Base-by-base conservation (phyloP, 2,113 vertebrate species). In the Lepus americanus region DNA sequence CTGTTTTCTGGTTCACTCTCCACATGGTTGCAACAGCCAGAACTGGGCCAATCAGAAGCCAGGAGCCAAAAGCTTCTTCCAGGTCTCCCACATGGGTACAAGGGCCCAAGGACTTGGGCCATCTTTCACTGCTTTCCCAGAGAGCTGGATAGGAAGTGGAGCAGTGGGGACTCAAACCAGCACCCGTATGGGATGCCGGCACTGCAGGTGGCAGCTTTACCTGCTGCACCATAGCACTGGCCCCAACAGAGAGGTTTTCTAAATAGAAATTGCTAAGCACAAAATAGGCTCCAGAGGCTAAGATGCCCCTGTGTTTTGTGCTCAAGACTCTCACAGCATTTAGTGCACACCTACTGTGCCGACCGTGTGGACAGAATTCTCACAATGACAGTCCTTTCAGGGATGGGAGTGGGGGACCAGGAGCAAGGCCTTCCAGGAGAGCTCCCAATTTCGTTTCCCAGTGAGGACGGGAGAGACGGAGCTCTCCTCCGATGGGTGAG, bases 191-290 rank as follows among this genome's bases (percentile, higher is more conserved):
- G 55, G 55, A 59, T 59, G 13, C 55, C 55, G 14, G 55, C 55
- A 17, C 55, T 59, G 13, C 12, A 17, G 55, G 55, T 11, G 17
- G 17, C 13, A 17, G 17, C 55, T 59, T 59, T 59, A 59, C 13
- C 55, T 17, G 2, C 55, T 59, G 17, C 13, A 1, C 14, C 55
- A 59, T 17, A 17, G 13, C 55, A 17, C 55, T 17, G 55, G 55
- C 13, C 55, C 55, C 17, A 17, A 11, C 12, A 59, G 64, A 67
- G 23, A n/a, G 19, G 17, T 44, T 49, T 81, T 73, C n/a, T 86
- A 74, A 63, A 55, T 70, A 78, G 93, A 94, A 44, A 83, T 55
- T 77, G 23, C n/a, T 55, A 29, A 87, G 51, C 44, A 94, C 53
- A 74, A 78, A 78, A 82, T 29, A 86, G 51, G 17, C 22, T 33